Conservation (phyloP, 53 echinoderm and acorn worm species). For the Crossaster papposus region DNA sequence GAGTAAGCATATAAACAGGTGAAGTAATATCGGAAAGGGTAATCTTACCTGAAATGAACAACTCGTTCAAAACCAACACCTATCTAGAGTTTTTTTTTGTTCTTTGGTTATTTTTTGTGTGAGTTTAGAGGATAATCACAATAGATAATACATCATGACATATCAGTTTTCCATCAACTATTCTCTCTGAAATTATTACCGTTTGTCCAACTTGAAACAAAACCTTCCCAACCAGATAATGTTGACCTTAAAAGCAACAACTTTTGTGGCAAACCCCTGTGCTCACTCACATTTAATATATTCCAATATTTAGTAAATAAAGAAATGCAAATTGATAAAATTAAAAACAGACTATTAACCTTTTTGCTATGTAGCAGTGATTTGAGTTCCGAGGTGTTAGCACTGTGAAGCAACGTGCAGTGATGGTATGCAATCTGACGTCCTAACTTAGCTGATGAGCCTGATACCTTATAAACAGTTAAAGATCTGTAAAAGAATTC, state of each 20-base stretch:
- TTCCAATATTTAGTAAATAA: too few relatives aligned
- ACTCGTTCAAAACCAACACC: background rate
- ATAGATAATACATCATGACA: too few relatives aligned
- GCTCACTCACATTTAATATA: too few relatives aligned
- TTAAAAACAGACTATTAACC: slow-evolving; percentile 11
- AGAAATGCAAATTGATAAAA: too few relatives aligned
- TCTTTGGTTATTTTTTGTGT: background rate
- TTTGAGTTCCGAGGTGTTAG: slow-evolving; percentile 64
- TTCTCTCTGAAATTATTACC: too few relatives aligned
- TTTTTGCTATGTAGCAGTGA: slow-evolving; percentile 67
- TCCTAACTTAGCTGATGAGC: slow-evolving; percentile 84
- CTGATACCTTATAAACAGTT: slow-evolving; percentile 75
- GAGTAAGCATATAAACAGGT: background rate
- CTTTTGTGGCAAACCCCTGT: too few relatives aligned
- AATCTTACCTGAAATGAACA: background rate
- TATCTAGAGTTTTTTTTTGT: background rate
- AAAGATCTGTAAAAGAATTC: background rate
- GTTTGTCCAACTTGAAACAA: too few relatives aligned
- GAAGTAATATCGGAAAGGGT: background rate
- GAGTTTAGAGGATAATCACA: background rate
- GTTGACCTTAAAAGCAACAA: too few relatives aligned
- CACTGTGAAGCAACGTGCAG: slow-evolving; percentile 89
- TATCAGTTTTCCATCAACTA: too few relatives aligned
- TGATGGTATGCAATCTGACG: slow-evolving; percentile 88
- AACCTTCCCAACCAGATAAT: too few relatives aligned